Evolutionary conservation across 2,888 invertebrate species (phyloP).

Genomic region (Argyresthia albistria): DNA sequence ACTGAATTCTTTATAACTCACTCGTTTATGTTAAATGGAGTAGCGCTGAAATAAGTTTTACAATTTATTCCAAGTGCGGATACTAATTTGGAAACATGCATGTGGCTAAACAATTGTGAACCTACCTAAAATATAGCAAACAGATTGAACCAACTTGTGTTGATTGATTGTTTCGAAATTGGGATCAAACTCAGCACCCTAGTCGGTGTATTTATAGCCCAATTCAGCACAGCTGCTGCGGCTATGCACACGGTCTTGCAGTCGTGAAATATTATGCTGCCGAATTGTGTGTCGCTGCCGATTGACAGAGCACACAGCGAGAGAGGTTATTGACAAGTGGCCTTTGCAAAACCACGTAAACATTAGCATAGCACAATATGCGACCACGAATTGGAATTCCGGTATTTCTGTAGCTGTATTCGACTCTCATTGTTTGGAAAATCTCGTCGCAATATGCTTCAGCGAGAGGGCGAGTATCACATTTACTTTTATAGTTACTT

Average conservation of each 20-base stretch:
- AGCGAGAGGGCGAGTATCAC: constrained; percentile 32
- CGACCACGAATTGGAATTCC: no score
- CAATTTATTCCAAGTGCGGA: no score
- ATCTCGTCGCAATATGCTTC: constrained; percentile 31
- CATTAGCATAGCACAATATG: no score
- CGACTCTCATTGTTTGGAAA: constrained; percentile 35
- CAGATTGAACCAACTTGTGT: no score
- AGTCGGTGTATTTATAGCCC: constrained; percentile 14
- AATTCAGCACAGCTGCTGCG: constrained; percentile 10
- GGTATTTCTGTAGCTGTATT: constrained; percentile 21
- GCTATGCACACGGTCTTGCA: neutral
- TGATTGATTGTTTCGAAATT: neutral
- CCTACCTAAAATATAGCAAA: no score
- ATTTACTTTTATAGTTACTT: constrained; percentile 16
- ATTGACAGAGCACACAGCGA: constrained; percentile 4
- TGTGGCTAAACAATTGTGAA: no score
- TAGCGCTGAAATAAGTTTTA: no score
- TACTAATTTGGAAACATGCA: no score
- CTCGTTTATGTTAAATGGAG: no score
- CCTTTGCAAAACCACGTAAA: constrained; percentile 13
- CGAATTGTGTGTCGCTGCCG: neutral
- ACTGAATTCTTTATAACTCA: no score
- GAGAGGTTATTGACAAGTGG: constrained; percentile 28
- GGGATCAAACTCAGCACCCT: neutral
- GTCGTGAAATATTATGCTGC: neutral